Evolutionary conservation across 2,888 invertebrate species (phyloP).

Genomic region (Polietes domitor): DNA sequence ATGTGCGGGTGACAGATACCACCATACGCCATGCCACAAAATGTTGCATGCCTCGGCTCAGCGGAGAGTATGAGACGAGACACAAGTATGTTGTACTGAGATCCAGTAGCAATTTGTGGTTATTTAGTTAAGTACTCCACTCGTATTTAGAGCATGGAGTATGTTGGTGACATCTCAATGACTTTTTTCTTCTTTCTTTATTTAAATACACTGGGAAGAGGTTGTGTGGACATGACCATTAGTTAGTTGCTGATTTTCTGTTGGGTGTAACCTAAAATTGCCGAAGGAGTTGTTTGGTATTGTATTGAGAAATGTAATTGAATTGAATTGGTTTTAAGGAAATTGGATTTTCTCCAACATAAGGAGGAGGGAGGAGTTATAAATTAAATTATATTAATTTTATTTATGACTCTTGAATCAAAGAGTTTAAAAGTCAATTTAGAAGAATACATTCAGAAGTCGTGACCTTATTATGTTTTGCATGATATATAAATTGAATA

Average conservation of each 20-base stretch:
- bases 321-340: neutral
- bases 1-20: neutral
- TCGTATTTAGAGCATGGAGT: neutral
- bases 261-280: neutral
- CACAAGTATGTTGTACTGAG: neutral
- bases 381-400: neutral
- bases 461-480: too few species aligned
- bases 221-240: neutral
- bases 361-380: neutral
- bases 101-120: constrained; percentile 25
- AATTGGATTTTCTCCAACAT: neutral
- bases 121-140: constrained; percentile 17
- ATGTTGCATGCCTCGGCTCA: neutral
- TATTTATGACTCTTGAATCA: too few species aligned
- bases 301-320: neutral
- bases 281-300: neutral
- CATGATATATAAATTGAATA: too few species aligned
- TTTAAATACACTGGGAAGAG: neutral
- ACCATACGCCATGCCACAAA: neutral
- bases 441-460: too few species aligned
- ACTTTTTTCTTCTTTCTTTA: neutral
- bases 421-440: too few species aligned
- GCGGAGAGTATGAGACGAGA: neutral
- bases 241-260: neutral
- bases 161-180: constrained; percentile 32